Percentiles rank a stretch among this genome's conserved stretches.
These are phyloP conservation scores for Amaurobius ferox DNA, from an alignment of 2,888 invertebrate species.

Conservation along the genomic window DNA sequence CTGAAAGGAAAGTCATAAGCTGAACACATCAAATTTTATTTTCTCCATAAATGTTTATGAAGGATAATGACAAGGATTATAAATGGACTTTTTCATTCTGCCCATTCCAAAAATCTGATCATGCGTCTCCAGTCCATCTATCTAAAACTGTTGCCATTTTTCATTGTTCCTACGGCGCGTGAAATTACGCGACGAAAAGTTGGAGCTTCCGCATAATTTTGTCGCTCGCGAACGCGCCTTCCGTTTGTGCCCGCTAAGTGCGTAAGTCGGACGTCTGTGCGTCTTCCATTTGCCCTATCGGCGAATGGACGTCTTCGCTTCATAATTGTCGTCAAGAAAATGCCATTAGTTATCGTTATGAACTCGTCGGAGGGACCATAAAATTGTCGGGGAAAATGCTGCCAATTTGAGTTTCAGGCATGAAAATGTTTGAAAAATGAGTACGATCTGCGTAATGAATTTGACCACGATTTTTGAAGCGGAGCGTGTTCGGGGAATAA, in stretches of 20 bases:
- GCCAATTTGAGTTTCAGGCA: no score
- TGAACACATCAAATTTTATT: no score
- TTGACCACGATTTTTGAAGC: no score
- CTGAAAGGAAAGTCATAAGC: no score
- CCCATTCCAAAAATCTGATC: background rate
- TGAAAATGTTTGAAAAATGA: no score
- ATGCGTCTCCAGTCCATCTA: background rate
- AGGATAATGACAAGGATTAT: no score
- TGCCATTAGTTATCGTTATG: background rate
- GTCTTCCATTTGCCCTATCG: background rate
- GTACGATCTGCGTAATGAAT: no score
- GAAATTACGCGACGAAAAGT: background rate
- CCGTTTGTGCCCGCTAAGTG: background rate
- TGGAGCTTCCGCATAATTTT: background rate
- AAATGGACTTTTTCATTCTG: no score
- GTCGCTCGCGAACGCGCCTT: background rate
- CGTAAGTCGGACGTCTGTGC: background rate
- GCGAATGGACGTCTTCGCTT: background rate
- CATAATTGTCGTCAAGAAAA: background rate
- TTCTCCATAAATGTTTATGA: no score
- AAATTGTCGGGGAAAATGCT: no score
- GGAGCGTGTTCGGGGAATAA: no score
- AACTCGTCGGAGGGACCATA: background rate
- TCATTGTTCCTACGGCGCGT: background rate
- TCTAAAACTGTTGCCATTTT: conserved; percentile 1